Evolutionary conservation across 1,140 invertebrate genomes (phyloP).

Genomic region (Brachionus rotundiformis): DNA sequence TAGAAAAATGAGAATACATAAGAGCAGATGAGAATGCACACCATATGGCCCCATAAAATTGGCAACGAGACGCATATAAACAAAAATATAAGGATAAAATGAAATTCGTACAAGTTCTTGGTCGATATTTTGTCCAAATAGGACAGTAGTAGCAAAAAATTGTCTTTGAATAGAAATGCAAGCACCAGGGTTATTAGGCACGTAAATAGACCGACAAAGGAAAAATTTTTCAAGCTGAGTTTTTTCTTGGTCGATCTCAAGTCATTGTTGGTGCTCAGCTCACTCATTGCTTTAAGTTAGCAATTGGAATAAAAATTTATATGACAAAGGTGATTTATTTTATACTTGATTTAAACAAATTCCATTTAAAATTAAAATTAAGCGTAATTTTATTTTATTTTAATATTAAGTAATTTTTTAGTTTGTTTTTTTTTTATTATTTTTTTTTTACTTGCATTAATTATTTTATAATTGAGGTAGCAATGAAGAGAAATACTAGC

Average conservation of each 20-base stretch:
- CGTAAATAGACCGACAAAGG: conserved; percentile 7
- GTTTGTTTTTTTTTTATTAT: neutral
- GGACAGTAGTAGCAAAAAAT: neutral
- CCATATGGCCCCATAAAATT: conserved; percentile 31
- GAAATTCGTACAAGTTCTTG: conserved; percentile 33
- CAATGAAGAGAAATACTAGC: neutral
- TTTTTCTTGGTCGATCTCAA: neutral
- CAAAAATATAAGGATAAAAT: neutral
- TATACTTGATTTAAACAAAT: neutral
- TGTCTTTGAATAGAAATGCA: conserved; percentile 29
- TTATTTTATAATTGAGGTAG: neutral
- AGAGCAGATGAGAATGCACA: conserved; percentile 36
- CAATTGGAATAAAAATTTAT: neutral
- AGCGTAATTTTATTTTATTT: neutral
- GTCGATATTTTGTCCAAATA: conserved; percentile 35
- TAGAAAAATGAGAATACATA: conserved; percentile 33
- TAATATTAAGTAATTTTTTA: neutral
- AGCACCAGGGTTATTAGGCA: conserved; percentile 11
- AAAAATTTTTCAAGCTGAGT: conserved; percentile 21
- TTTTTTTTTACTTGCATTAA: neutral
- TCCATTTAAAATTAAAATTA: conserved; percentile 4
- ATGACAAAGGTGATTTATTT: neutral
- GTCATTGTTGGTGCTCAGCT: neutral
- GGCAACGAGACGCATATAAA: conserved; percentile 37
- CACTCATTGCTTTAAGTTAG: neutral